Evolutionary conservation across 2,888 invertebrate species (phyloP).

Genomic region (Rotaria magnacalcarata): DNA sequence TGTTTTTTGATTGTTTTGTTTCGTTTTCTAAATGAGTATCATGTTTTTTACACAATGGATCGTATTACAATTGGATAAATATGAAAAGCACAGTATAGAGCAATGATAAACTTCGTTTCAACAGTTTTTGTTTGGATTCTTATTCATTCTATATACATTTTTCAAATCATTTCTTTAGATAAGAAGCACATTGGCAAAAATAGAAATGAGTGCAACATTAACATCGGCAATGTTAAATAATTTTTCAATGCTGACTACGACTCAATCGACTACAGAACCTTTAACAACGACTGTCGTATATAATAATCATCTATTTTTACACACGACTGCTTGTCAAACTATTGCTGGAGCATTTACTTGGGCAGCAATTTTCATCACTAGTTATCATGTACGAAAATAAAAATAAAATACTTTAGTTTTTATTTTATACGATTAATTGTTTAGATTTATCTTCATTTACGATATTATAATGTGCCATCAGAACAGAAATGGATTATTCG

Average conservation of each 20-base stretch:
- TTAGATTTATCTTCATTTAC: constrained; percentile 93
- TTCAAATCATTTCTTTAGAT: not conserved
- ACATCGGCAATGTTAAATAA: not conserved
- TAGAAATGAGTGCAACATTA: not conserved
- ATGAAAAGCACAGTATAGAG: not conserved
- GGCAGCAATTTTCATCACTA: constrained; percentile 87
- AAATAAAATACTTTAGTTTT: constrained; percentile 48
- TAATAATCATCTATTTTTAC: constrained; percentile 69
- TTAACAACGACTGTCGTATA: not conserved
- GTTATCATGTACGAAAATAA: constrained; percentile 77
- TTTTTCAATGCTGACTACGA: not conserved
- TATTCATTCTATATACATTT: not conserved
- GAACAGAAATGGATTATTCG: constrained; percentile 99
- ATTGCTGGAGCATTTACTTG: constrained; percentile 91
- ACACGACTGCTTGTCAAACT: constrained; percentile 84
- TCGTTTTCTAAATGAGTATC: not conserved
- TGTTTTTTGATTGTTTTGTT: not conserved
- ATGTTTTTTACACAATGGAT: not conserved
- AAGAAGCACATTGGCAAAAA: not conserved
- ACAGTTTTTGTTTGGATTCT: not conserved
- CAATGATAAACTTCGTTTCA: not conserved
- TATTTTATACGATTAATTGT: not conserved
- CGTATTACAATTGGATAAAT: too few species aligned
- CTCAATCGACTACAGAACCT: not conserved
- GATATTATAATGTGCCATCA: constrained; percentile 96